These are phyloP conservation scores for Myotis brandtii DNA, from an alignment of 2,113 vertebrate species.

Conservation along the genomic window DNA sequence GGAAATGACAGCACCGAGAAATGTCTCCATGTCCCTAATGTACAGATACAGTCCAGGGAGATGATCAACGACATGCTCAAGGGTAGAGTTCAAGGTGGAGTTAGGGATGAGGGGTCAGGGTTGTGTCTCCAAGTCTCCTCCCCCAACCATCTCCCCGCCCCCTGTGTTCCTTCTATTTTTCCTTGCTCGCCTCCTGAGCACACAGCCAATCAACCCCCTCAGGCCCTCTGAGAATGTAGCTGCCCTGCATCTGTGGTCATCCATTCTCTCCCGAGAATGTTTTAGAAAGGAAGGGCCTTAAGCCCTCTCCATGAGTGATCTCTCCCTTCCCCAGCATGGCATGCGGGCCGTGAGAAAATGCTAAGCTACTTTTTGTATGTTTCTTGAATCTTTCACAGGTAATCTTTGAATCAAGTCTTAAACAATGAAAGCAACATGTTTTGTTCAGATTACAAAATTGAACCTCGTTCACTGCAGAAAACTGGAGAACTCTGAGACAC, in stretches of 20 bases:
- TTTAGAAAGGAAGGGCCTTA: background rate
- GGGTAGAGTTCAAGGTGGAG: background rate
- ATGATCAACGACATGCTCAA: background rate
- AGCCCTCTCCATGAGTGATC: background rate
- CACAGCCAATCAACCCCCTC: background rate
- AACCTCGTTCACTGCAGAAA: constrained; percentile 28
- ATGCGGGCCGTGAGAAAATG: background rate
- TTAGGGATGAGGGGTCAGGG: background rate
- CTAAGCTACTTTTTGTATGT: constrained; percentile 23
- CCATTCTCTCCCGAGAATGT: background rate
- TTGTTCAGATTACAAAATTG: constrained; percentile 18
- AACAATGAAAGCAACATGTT: constrained; percentile 26
- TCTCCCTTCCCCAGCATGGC: background rate
- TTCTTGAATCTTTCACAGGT: constrained; percentile 39
- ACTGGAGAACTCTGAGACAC: background rate
- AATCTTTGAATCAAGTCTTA: constrained; percentile 27
- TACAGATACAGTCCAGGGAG: background rate
- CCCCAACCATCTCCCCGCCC: too few species aligned
- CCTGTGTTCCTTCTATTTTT: background rate
- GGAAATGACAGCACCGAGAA: background rate
- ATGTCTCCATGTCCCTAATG: background rate
- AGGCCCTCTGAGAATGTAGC: background rate
- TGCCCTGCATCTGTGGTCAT: background rate
- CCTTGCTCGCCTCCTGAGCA: background rate
- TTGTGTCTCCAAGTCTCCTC: background rate